Conservation (phyloP, 2,113 vertebrate genomes). For the Ophthalmolycus amberensis region DNA sequence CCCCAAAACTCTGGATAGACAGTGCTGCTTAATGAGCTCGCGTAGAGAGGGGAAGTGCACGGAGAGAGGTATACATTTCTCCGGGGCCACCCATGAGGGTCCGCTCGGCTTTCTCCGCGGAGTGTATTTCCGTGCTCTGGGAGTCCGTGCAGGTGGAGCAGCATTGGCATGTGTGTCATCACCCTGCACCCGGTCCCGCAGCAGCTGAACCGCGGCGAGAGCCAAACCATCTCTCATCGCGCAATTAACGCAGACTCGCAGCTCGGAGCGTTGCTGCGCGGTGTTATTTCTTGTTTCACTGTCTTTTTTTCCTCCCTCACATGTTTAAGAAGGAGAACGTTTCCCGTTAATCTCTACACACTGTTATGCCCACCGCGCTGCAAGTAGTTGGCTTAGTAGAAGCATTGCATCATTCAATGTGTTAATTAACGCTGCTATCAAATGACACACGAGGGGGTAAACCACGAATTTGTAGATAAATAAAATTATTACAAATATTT, state of each 20-base stretch:
- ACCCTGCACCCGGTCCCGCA: constrained; percentile 77
- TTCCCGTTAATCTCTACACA: constrained; percentile 57
- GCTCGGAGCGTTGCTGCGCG: constrained; percentile 42
- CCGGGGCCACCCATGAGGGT: constrained; percentile 87
- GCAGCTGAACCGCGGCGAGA: constrained; percentile 74
- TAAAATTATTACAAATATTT: background rate
- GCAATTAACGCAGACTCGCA: constrained; percentile 68
- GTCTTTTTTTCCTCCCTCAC: constrained; percentile 31
- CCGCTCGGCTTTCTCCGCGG: constrained; percentile 68
- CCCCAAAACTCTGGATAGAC: constrained; percentile 13
- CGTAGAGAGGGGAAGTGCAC: constrained; percentile 59
- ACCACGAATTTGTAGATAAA: background rate
- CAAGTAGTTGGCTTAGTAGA: constrained; percentile 35
- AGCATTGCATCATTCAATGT: constrained; percentile 49
- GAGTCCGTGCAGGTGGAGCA: constrained; percentile 87
- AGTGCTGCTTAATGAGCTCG: constrained; percentile 71
- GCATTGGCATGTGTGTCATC: constrained; percentile 89
- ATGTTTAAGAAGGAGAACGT: constrained; percentile 53
- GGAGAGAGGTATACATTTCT: constrained; percentile 67
- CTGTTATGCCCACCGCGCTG: constrained; percentile 15
- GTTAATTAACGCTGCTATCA: constrained; percentile 33
- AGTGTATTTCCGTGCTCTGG: constrained; percentile 82
- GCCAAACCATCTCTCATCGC: constrained; percentile 74
- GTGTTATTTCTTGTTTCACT: constrained; percentile 40
- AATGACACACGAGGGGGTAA: background rate